Evolutionary conservation across 2,113 vertebrate genomes (phyloP).

Genomic region (Chlamydotis undulata): DNA sequence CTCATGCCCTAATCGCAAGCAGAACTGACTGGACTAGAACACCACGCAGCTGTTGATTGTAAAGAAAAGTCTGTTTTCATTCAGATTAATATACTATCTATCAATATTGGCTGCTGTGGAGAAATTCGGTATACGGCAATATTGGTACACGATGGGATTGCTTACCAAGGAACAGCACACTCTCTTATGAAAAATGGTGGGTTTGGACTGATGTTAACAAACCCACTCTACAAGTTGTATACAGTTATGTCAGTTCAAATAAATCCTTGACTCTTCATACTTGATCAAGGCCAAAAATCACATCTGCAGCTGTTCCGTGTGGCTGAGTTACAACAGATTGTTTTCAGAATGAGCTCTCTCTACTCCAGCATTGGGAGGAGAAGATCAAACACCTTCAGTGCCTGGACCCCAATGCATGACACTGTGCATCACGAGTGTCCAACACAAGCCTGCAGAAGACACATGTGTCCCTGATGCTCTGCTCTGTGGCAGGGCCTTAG

Average conservation of each 20-base stretch:
- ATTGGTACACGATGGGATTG: background rate
- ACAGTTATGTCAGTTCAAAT: background rate
- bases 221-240: background rate
- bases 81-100: background rate
- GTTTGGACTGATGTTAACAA: background rate
- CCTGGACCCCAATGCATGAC: background rate
- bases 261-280: background rate
- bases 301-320: constrained; percentile 34
- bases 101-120: background rate
- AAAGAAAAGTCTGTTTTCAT: background rate
- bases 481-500: background rate
- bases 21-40: background rate
- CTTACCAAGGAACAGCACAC: background rate
- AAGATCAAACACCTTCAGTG: background rate
- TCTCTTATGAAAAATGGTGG: background rate
- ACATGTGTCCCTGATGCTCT: background rate
- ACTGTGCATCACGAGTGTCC: background rate
- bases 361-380: background rate
- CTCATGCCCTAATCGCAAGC: background rate
- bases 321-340: background rate
- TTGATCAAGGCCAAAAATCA: constrained; percentile 21
- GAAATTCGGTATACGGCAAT: background rate
- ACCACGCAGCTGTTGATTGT: background rate
- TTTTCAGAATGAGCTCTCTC: constrained; percentile 17
- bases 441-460: background rate